These are phyloP conservation scores for Calypte anna DNA, from an alignment of 2,113 vertebrate species.

Conservation along the genomic window DNA sequence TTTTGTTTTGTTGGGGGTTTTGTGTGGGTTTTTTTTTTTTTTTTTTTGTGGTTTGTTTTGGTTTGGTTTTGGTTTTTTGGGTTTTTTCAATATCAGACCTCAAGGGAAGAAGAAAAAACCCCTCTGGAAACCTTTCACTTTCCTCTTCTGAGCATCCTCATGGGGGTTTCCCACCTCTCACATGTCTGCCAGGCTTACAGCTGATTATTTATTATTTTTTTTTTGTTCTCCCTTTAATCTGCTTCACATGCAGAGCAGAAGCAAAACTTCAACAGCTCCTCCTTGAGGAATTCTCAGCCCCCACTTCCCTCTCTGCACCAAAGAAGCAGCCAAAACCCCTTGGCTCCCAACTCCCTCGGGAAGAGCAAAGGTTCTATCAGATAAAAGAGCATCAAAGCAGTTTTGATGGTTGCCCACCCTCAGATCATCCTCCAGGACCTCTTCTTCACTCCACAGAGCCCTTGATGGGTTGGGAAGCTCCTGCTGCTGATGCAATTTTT, in stretches of 20 bases:
- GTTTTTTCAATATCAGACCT: not conserved
- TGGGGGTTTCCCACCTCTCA: not conserved
- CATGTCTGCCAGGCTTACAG: not conserved
- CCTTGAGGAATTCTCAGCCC: not conserved
- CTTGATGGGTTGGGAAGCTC: not conserved
- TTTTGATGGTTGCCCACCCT: not conserved
- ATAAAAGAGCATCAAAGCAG: not conserved
- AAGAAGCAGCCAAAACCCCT: not conserved
- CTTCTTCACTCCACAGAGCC: rapidly evolving
- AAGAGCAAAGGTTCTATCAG: not conserved
- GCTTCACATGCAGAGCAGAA: not conserved
- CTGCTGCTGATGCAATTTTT: not conserved
- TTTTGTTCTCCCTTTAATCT: not conserved
- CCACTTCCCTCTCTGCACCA: not conserved
- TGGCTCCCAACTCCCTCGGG: not conserved
- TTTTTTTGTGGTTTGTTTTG: no score
- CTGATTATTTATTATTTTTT: no score
- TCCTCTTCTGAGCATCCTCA: not conserved
- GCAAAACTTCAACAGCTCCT: not conserved
- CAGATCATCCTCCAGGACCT: not conserved
- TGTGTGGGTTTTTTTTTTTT: no score
- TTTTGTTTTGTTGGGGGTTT: no score
- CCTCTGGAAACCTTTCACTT: not conserved
- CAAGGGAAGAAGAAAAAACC: not conserved
- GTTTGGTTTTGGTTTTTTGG: no score